Evolutionary conservation across 1,140 invertebrate species (phyloP), one percentile per base, ranked within the genome.

Genomic region (Drosophila lacteicornis): DNA sequence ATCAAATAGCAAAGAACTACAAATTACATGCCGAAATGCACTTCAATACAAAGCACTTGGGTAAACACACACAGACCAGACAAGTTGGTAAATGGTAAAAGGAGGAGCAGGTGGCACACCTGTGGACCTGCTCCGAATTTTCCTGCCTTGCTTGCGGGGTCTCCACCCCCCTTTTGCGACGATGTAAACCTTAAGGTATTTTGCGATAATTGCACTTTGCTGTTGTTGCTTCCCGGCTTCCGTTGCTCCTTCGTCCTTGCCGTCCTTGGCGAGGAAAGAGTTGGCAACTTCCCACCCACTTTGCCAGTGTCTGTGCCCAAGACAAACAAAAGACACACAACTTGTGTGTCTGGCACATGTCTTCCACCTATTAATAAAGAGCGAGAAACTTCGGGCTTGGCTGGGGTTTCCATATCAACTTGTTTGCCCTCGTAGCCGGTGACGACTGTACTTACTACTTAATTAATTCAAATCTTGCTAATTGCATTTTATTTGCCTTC

Each of bases 131-230:
- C 58, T 58, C 36, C 38, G 30, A 62, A 36, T 65, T 62, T 65
- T 62, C 62, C 62, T 17, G 42, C 22, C 45, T 65, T 63, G 27
- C 57, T n/a, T 42, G 15, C 11, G 11, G 46, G 11, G 8, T 22
- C 49, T 33, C 19, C 19, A 19, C 19, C 19, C 19, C 19, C 19
- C 19, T 19, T 19, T 19, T 19, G 19, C 19, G 85, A 85, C 85
- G 85, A 90, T 86, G 85, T 85, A 90, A 90, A 90, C 85, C 85
- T 90, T 91, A 90, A 90, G 85, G 85, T 90, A 90, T 90, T 90
- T 77, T 90, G 85, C 85, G 85, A 90, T 90, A 90, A 90, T 90
- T 90, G 85, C 85, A 90, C 85, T 85, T 90, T 88, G 84, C 84
- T 87, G 83, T 83, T 87, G 83, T 69, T 79, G 59, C 62, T 63